These are phyloP conservation scores for Fistularia tabacaria DNA, from an alignment of 2,797 vertebrate species.

Conservation along the genomic window DNA sequence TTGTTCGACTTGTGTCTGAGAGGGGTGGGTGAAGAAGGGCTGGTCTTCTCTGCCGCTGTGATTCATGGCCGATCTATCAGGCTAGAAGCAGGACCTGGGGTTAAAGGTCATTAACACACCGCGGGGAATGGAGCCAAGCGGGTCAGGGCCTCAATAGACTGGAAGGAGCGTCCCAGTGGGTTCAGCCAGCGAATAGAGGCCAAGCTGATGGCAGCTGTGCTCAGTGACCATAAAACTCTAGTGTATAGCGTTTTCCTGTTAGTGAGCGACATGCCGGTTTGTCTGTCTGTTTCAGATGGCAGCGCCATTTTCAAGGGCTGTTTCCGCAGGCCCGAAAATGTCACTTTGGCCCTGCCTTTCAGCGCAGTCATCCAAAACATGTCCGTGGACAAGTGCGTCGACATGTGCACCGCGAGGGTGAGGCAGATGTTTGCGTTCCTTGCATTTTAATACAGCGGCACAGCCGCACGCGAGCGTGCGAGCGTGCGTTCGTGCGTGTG, in stretches of 20 bases:
- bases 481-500: too few species aligned
- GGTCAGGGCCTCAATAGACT: constrained; percentile 35
- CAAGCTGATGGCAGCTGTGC: constrained; percentile 22
- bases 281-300: constrained; percentile 79
- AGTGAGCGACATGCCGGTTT: constrained; percentile 18
- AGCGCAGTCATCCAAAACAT: constrained; percentile 85
- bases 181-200: constrained; percentile 41
- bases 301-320: constrained; percentile 95
- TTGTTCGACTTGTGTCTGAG: not conserved
- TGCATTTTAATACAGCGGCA: not conserved
- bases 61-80: constrained; percentile 22
- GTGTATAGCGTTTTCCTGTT: not conserved
- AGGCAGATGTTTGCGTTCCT: constrained; percentile 15
- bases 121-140: constrained; percentile 13
- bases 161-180: constrained; percentile 27
- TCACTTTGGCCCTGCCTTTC: constrained; percentile 85
- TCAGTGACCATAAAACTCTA: constrained; percentile 22
- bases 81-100: constrained; percentile 17
- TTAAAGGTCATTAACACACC: constrained; percentile 42
- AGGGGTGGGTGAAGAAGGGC: not conserved
- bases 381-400: constrained; percentile 95
- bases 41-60: constrained; percentile 6
- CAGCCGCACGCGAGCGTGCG: too few species aligned
- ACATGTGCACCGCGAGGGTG: constrained; percentile 93
- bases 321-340: constrained; percentile 84